Conservation (phyloP, 1,140 invertebrate species). For the Dinoponera quadriceps region DNA sequence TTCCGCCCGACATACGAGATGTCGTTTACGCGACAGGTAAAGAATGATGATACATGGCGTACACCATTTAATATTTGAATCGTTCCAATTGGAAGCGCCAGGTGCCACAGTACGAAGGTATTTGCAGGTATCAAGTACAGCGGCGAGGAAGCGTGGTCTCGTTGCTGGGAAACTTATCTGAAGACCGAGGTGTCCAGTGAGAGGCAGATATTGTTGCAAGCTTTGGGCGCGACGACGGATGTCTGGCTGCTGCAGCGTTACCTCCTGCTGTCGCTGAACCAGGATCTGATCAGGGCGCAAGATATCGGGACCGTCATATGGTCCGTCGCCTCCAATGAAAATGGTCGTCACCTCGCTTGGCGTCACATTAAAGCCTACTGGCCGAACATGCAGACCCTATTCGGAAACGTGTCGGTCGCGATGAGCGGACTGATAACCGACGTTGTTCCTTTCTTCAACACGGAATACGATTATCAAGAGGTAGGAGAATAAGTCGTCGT, state of each 20-base stretch:
- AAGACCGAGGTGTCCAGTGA: conserved; percentile 89
- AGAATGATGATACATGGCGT: background rate
- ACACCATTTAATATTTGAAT: conserved; percentile 15
- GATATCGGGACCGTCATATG: conserved; percentile 90
- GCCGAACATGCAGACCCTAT: conserved; percentile 88
- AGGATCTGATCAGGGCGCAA: conserved; percentile 88
- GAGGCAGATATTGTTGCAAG: conserved; percentile 88
- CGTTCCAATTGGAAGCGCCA: background rate
- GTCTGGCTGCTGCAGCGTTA: conserved; percentile 91
- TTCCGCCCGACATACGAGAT: conserved; percentile 90
- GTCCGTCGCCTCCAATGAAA: conserved; percentile 90
- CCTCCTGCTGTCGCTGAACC: conserved; percentile 88
- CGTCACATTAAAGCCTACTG: conserved; percentile 92
- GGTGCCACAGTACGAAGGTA: background rate
- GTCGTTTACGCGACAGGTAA: conserved; percentile 91
- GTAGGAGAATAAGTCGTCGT: conserved; percentile 80
- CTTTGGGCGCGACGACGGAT: conserved; percentile 90
- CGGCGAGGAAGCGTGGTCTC: conserved; percentile 90
- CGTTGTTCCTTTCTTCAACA: conserved; percentile 89
- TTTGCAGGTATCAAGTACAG: conserved; percentile 87
- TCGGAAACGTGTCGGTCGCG: conserved; percentile 89
- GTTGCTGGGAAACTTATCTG: conserved; percentile 91
- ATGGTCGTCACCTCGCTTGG: conserved; percentile 91
- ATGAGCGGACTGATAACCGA: conserved; percentile 90
- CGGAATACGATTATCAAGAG: conserved; percentile 90